Percentiles rank a stretch among this genome's conserved stretches.
phyloP scores from a whole-genome alignment of 1,140 invertebrate genomes.

The Pseudomyrmex pallidus region DNA sequence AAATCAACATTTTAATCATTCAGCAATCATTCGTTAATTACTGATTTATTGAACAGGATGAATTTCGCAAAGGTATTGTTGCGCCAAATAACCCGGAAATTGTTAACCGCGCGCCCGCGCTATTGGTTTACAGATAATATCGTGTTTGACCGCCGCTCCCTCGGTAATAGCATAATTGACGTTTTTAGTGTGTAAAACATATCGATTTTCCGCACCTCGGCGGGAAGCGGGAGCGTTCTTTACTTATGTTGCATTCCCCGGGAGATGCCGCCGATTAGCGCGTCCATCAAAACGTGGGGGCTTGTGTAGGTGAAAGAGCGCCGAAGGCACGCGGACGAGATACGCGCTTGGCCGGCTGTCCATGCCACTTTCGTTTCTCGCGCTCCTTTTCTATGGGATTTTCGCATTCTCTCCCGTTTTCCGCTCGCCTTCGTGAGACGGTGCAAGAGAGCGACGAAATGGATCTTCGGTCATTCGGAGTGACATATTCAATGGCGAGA shows the following conservation, averaged over 20 bases:
- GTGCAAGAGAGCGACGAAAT: background rate
- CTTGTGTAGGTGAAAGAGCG: slow-evolving; percentile 52
- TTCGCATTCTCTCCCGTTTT: slow-evolving; percentile 8
- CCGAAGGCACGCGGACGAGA: slow-evolving; percentile 49
- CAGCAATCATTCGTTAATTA: background rate
- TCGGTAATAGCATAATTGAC: slow-evolving; percentile 46
- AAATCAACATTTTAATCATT: too few species aligned
- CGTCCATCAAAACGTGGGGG: slow-evolving; percentile 38
- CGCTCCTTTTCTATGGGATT: slow-evolving; percentile 8
- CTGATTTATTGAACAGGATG: background rate
- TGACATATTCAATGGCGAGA: slow-evolving; percentile 75
- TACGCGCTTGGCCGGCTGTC: slow-evolving; percentile 2
- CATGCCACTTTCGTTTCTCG: slow-evolving; percentile 39
- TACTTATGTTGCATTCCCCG: slow-evolving; percentile 30
- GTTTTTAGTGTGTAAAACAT: slow-evolving; percentile 54
- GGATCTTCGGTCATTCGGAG: slow-evolving; percentile 51
- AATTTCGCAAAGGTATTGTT: slow-evolving; percentile 22
- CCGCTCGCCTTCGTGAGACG: background rate
- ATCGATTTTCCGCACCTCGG: slow-evolving; percentile 55
- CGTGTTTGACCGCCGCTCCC: slow-evolving; percentile 29
- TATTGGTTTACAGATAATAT: slow-evolving; percentile 52
- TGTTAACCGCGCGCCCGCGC: slow-evolving; percentile 26
- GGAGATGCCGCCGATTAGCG: slow-evolving; percentile 57
- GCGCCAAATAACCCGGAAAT: slow-evolving; percentile 34
- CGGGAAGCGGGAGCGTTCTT: slow-evolving; percentile 18